Evolutionary conservation across 2,888 invertebrate genomes (phyloP), one percentile per base, ranked within the genome.

Genomic region (Periphyllus acericola): DNA sequence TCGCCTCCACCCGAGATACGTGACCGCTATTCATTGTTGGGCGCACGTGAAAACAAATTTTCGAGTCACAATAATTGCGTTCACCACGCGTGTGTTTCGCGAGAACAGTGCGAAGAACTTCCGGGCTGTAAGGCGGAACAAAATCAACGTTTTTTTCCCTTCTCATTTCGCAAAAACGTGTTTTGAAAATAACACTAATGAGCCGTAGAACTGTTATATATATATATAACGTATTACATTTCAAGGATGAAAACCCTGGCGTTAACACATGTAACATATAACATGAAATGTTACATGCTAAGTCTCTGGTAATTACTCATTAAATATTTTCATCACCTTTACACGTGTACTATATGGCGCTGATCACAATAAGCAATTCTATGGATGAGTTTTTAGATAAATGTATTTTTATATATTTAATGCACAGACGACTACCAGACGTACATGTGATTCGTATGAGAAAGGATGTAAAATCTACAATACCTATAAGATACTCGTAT

Each of bases 1-100:
- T 14, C 52, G n/a, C n/a, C 32, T 40, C 68, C 29, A 0, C 46
- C 46, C 81, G 74, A 74, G 60, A 72, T 87, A 87, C 86, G 86
- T 81, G 87, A 87, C 81, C 87, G 66, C 87, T 87, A 81, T 87
- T 75, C 80, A 80, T 87, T 74, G 87, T 81, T 36, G 55, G n/a
- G 40, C 80, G 40, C 80, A 40, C 81, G 81, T 32, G 81, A 81
- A 81, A 81, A 81, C 87, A 75, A 87, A 87, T 87, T 87, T 32
- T 19, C 34, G 78, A 79, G 85, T 78, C 78, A 79, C 68, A 36
- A 79, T 34, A 36, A 79, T 34, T 60, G 55, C 29, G 71, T 71
- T 71, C 52, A 68, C 34, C 52, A 34, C 72, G 60, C 36, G 71
- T 17, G 86, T 72, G 32, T 34, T 14, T 14, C 14, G 11, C n/a